Conservation (phyloP, 2,888 invertebrate genomes). For the Seladonia tumulorum region DNA sequence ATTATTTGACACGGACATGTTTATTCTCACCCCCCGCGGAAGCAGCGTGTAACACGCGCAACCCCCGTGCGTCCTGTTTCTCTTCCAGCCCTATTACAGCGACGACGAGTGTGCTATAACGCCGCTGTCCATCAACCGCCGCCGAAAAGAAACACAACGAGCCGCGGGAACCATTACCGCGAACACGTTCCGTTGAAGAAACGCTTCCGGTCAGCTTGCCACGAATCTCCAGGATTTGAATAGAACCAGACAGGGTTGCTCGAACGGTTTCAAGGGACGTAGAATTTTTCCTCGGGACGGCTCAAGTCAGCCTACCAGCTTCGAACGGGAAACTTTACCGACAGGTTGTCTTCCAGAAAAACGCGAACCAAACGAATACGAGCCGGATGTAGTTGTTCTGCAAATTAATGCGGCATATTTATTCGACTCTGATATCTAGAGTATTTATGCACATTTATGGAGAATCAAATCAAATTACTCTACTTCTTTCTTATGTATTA, state of each 20-base stretch:
- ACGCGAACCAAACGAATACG: background rate
- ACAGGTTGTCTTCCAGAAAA: background rate
- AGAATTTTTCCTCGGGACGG: background rate
- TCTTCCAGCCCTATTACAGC: slow-evolving; percentile 56
- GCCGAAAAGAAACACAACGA: slow-evolving; percentile 10
- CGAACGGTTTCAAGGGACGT: background rate
- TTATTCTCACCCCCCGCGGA: slow-evolving; percentile 69
- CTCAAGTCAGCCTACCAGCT: background rate
- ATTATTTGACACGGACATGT: slow-evolving; percentile 66
- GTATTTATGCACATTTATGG: background rate
- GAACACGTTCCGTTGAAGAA: slow-evolving; percentile 32
- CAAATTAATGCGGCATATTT: background rate
- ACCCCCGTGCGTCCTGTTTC: slow-evolving; percentile 47
- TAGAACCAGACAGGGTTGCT: slow-evolving; percentile 59
- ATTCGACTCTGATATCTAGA: background rate
- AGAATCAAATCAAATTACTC: background rate
- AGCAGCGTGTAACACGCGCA: slow-evolving; percentile 53
- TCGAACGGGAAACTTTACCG: background rate
- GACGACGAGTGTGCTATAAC: slow-evolving; percentile 66
- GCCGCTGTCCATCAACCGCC: slow-evolving; percentile 35
- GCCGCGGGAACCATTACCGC: background rate
- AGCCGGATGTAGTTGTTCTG: background rate
- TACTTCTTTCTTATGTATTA: background rate
- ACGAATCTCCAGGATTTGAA: slow-evolving; percentile 36
- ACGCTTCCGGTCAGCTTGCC: slow-evolving; percentile 61